Evolutionary conservation across 2,797 vertebrate genomes (phyloP), one percentile per base, ranked within the genome.

Genomic region (Nyctibius grandis): DNA sequence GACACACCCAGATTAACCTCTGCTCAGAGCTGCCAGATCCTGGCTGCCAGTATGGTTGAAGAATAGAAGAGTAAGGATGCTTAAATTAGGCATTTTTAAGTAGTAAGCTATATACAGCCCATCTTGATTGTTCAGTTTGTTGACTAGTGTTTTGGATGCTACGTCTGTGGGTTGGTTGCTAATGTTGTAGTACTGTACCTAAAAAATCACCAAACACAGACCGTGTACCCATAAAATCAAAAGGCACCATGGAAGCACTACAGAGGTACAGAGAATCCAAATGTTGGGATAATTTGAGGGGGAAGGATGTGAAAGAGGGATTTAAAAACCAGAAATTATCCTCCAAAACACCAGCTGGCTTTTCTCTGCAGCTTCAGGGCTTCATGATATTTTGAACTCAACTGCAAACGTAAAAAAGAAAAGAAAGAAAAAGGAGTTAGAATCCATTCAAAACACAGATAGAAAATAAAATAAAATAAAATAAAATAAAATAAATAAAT

Each of bases 341-440:
- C 13, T 34, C 23, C 6, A 50, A 36, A 80, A 56, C 7, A 53
- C 9, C n/a, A 61, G 9, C 5, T 3, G 31, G n/a, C 2, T 48
- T 77, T 85, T 73, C 33, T 44, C 63, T 83, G 8, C 29, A 73
- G 23, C 11, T 68, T 80, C 34, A 45, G 17, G 3, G 3, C 29
- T 83, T 82, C 4, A 1, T 36, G 23, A 18, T 57, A 53, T 48
- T 87, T 73, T 72, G 44, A 80, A 44, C 6, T 21, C 5, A 44
- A 26, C 3, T 26, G 6, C 14, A 54, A 56, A 19, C 3, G 38
- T 12, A 60, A 42, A 48, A 11, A 14, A 18, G 12, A 10, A 15
- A 6, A 16, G 12, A 5, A 8, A 16, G 2, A 3, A 9, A 33
- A 15, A 10, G 9, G 0, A 54, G 33, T 33, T 42, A 5, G 2